Conservation (phyloP, 2,888 invertebrate species). For the Odontocerum albicorne region DNA sequence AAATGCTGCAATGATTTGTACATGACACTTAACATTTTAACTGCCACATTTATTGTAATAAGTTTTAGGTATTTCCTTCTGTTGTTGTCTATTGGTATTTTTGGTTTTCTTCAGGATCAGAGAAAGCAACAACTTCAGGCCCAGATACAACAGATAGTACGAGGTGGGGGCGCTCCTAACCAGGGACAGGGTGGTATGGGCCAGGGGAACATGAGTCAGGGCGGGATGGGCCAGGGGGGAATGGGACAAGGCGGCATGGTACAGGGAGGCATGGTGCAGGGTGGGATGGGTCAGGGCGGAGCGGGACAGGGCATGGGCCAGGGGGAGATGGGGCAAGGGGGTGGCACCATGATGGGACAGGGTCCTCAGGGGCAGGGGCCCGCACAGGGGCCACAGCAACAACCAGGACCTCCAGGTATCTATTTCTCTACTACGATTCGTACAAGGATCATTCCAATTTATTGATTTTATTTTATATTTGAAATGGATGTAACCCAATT, state of each 20-base stretch:
- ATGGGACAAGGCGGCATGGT: conserved; percentile 17
- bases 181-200: conserved; percentile 29
- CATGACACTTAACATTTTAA: too few relatives aligned
- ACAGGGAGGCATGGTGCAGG: conserved; percentile 20
- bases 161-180: conserved; percentile 36
- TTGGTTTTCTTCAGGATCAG: conserved; percentile 53
- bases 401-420: conserved; percentile 41
- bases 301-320: conserved; percentile 16
- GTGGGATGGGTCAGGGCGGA: conserved; percentile 15
- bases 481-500: too few relatives aligned
- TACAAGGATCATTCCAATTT: too few relatives aligned
- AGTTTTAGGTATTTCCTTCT: too few relatives aligned
- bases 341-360: conserved; percentile 25
- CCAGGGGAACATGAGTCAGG: conserved; percentile 18
- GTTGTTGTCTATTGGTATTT: too few relatives aligned
- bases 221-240: conserved; percentile 6
- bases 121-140: conserved; percentile 47
- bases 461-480: background rate
- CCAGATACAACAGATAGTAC: conserved; percentile 52
- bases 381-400: conserved; percentile 44
- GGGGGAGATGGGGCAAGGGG: conserved; percentile 18
- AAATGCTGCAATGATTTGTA: too few relatives aligned
- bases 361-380: conserved; percentile 24
- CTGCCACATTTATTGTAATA: too few relatives aligned
- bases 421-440: too few relatives aligned